These are phyloP conservation scores for Gryllus bimaculatus DNA, from an alignment of 1,140 invertebrate genomes.

Conservation along the genomic window DNA sequence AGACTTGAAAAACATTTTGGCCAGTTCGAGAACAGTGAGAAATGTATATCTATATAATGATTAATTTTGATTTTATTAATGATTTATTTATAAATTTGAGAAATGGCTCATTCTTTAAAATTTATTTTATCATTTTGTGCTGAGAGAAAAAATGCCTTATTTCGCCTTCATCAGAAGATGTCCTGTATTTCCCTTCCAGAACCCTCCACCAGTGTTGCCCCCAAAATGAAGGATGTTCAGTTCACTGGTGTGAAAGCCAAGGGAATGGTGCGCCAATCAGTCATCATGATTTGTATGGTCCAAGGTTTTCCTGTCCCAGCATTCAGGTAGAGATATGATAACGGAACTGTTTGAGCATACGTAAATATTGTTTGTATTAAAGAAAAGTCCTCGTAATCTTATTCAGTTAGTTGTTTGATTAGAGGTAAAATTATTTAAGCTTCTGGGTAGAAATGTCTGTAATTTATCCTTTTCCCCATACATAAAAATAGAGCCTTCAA, in stretches of 20 bases:
- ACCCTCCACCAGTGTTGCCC: constrained; percentile 27
- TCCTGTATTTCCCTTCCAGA: constrained; percentile 22
- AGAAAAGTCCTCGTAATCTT: neutral
- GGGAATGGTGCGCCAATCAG: constrained; percentile 7
- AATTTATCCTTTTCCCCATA: neutral
- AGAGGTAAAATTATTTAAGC: neutral
- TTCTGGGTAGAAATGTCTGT: constrained; percentile 36
- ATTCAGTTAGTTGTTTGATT: no score
- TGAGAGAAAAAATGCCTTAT: no score
- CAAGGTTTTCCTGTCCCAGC: constrained; percentile 32
- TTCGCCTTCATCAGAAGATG: neutral
- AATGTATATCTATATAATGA: no score
- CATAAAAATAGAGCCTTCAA: constrained; percentile 16
- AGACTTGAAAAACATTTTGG: no score
- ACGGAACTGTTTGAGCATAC: neutral
- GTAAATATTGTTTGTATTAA: neutral
- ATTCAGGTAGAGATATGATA: constrained; percentile 36
- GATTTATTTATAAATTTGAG: no score
- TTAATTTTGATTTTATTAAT: no score
- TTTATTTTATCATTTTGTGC: no score
- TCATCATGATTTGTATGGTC: constrained; percentile 30
- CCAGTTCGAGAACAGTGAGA: no score
- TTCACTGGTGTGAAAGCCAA: constrained; percentile 21
- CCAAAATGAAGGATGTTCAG: constrained; percentile 24
- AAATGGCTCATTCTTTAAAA: no score